These are phyloP conservation scores for Apogon talboti DNA, from an alignment of 2,797 vertebrate genomes.

Conservation along the genomic window DNA sequence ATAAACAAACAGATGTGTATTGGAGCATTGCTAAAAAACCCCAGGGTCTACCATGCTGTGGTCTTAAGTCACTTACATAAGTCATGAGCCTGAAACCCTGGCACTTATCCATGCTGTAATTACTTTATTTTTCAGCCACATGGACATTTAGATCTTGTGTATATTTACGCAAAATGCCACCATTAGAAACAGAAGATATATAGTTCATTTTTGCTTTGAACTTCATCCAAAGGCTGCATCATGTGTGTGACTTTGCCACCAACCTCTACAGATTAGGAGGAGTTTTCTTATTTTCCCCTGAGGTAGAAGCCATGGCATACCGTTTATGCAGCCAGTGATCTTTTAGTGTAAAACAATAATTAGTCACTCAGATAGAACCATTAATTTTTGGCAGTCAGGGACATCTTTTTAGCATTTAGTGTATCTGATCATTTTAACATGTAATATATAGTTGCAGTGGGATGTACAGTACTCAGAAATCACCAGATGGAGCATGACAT, in stretches of 20 bases:
- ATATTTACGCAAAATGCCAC: conserved; percentile 1
- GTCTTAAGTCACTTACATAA: background rate
- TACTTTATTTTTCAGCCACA: conserved; percentile 8
- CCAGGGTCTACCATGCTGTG: background rate
- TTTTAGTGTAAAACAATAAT: background rate
- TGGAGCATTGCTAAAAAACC: conserved; percentile 3
- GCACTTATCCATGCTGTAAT: conserved; percentile 4
- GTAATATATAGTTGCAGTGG: background rate
- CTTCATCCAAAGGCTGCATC: conserved; percentile 22
- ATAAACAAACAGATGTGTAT: conserved; percentile 6
- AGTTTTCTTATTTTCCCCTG: conserved; percentile 8
- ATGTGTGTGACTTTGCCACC: conserved; percentile 29
- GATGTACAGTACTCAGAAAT: conserved; percentile 27
- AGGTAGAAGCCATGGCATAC: background rate
- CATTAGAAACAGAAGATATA: background rate
- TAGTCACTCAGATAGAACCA: conserved; percentile 1
- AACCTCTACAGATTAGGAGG: conserved; percentile 19
- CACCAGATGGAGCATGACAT: conserved; percentile 53
- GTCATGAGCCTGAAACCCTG: conserved; percentile 4
- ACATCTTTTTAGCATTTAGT: background rate
- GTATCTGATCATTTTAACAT: background rate
- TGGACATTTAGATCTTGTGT: conserved; percentile 10
- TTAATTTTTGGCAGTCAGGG: background rate
- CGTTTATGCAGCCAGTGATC: background rate
- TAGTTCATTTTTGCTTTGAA: conserved; percentile 26